Base-by-base conservation (phyloP, 1,140 invertebrate genomes). In the Neodiprion virginianus region DNA sequence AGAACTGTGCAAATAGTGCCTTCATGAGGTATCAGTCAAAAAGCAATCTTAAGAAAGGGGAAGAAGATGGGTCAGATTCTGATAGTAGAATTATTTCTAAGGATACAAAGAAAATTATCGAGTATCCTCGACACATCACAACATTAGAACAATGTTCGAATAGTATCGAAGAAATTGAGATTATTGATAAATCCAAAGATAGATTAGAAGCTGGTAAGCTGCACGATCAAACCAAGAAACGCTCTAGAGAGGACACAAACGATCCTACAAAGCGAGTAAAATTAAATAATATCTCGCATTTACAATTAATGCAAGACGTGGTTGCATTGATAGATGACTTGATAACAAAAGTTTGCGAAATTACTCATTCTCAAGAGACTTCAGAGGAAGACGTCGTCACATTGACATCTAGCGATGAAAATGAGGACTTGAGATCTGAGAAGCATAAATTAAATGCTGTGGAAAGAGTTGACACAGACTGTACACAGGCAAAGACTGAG, bases 21-120 rank as follows among this genome's bases (percentile, higher is more conserved):
- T 90, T 90, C 48, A 88, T 89, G 79, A 85, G 81, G 8, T 88
- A 87, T 72, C 83, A 84, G 49, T 85, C 87, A 0, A 89, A 88
- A 79, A 74, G 89, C 50, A 83, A 79, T 48, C 80, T 81, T 14
- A 84, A 81, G 67, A 78, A 81, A 28, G 53, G 53, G n/a, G 76
- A 75, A 47, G 78, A 82, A 0, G 81, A 82, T 21, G 40, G 49
- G n/a, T n/a, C n/a, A 0, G 72, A 74, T 50, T 50, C 48, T 10
- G 69, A 70, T 61, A 76, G 76, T 8, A 79, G 78, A 68, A 74
- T 12, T 1, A 67, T 28, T 72, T 61, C 68, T 1, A 81, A 79
- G 7, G 79, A 82, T 67, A 1, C 21, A 0, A 78, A 79, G 9
- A 40, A 50, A 47, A 9, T 67, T 17, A 11, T 11, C 0, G 82